These are phyloP conservation scores for Leptonema lineaticorne DNA, from an alignment of 1,140 invertebrate genomes.

Conservation along the genomic window DNA sequence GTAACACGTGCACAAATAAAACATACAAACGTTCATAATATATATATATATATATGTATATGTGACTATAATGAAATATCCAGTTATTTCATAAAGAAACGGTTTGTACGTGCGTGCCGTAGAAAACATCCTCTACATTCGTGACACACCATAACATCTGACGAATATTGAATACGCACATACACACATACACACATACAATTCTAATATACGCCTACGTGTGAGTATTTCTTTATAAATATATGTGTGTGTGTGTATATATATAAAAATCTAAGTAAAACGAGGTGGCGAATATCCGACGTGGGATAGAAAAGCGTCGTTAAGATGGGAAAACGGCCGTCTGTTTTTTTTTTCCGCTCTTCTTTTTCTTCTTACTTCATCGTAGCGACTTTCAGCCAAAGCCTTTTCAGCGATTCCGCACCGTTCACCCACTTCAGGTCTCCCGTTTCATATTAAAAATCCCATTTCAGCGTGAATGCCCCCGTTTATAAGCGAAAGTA, in stretches of 20 bases:
- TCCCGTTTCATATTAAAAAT: conserved; percentile 11
- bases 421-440: neutral
- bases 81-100: too few species aligned
- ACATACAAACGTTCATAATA: too few species aligned
- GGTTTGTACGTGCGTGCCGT: too few species aligned
- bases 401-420: conserved; percentile 1
- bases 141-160: too few species aligned
- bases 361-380: too few species aligned
- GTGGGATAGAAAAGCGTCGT: neutral
- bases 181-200: too few species aligned
- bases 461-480: conserved; percentile 12
- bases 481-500: neutral
- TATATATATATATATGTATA: too few species aligned
- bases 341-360: too few species aligned
- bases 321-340: conserved; percentile 1
- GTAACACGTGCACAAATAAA: too few species aligned
- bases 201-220: neutral
- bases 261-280: neutral
- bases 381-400: neutral
- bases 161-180: too few species aligned
- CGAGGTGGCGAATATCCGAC: neutral
- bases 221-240: neutral
- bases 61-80: too few species aligned
- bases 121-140: too few species aligned
- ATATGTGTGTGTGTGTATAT: neutral